Conservation (phyloP, 2,888 invertebrate genomes). For the Carterocephalus palaemon region DNA sequence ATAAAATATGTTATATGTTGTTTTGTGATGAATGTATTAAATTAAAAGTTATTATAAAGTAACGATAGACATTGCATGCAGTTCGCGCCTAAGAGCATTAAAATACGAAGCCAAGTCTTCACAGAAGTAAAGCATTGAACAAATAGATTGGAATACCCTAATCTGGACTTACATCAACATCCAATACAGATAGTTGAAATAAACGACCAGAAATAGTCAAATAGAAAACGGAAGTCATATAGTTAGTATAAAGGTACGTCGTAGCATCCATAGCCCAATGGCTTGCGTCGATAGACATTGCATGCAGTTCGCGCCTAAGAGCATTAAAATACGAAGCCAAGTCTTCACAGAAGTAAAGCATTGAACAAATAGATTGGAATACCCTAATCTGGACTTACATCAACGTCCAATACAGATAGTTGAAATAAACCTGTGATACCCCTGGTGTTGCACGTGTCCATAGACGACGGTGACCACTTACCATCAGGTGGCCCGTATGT, state of each 20-base stretch:
- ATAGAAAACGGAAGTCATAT: slow-evolving; percentile 4
- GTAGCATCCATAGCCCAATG: too few species aligned
- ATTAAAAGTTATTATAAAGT: too few species aligned
- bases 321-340: slow-evolving; percentile 19
- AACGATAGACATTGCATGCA: not conserved
- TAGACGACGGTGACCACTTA: too few species aligned
- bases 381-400: slow-evolving; percentile 15
- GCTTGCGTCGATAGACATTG: too few species aligned
- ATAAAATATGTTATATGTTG: too few species aligned
- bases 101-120: slow-evolving; percentile 19
- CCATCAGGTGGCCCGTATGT: too few species aligned
- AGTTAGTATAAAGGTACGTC: too few species aligned
- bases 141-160: slow-evolving; percentile 17
- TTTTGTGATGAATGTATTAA: too few species aligned
- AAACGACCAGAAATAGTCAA: not conserved
- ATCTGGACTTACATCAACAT: slow-evolving; percentile 19
- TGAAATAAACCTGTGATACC: too few species aligned
- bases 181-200: not conserved
- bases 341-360: slow-evolving; percentile 21
- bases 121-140: slow-evolving; percentile 19
- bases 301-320: not conserved
- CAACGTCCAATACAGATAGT: slow-evolving; percentile 9
- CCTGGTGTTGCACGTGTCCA: too few species aligned
- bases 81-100: slow-evolving; percentile 9
- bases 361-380: slow-evolving; percentile 19